A percentile compares a stretch with the other conserved stretches of the same genome.
phyloP scores from a whole-genome alignment of 92 coral and sea anemone genomes.

The Epizoanthus rinbou region DNA sequence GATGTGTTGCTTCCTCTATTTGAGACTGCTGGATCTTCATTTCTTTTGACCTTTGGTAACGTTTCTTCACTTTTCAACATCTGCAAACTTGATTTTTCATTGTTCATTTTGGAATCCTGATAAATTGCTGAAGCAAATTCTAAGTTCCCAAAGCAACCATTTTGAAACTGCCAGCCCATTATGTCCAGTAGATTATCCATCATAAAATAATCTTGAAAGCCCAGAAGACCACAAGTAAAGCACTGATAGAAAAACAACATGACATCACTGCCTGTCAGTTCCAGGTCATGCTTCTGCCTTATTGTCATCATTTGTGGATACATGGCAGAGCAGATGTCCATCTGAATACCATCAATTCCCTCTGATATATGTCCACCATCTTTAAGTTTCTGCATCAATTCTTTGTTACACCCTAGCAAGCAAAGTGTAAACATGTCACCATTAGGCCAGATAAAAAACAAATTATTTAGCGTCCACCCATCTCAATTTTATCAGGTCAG shows the following conservation, averaged over 20 bases:
- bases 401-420: constrained; percentile 12
- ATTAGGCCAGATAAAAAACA: too few species aligned
- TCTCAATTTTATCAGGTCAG: too few species aligned
- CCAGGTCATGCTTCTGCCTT: not conserved
- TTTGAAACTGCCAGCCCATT: constrained; percentile 30
- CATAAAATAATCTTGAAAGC: constrained; percentile 4
- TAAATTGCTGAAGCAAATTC: not conserved
- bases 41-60: not conserved
- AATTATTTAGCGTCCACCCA: too few species aligned
- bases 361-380: not conserved
- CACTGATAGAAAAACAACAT: constrained; percentile 22
- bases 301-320: constrained; percentile 30
- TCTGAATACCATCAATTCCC: not conserved
- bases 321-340: constrained; percentile 5
- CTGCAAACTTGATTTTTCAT: not conserved
- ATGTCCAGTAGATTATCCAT: constrained; percentile 23
- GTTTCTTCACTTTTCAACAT: not conserved
- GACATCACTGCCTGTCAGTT: not conserved
- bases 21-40: not conserved
- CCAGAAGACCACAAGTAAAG: constrained; percentile 37
- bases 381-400: not conserved
- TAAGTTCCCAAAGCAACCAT: constrained; percentile 32
- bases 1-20: not conserved
- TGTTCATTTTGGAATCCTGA: not conserved
- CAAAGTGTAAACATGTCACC: not conserved